Evolutionary conservation across 1,140 invertebrate genomes (phyloP), one percentile per base, ranked within the genome.

Genomic region (Bombus picipes): DNA sequence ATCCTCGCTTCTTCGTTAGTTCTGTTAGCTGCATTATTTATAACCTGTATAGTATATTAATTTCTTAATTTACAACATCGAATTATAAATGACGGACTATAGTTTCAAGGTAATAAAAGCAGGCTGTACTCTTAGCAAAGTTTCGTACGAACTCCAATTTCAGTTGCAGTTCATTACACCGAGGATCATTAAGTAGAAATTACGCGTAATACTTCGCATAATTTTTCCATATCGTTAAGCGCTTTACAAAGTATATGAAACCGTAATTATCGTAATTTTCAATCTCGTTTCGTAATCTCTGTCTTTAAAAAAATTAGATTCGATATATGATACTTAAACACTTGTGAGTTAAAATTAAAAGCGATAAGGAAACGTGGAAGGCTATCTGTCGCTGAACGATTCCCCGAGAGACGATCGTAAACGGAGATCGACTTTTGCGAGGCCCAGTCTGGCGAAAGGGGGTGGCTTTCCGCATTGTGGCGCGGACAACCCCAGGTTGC

Each of bases 401-500:
- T 22, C 13, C 18, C 15, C 1, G 9, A 5, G 43, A 66, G 39
- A n/a, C 28, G 41, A 25, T 32, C 71, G 81, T 4, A 18, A 18
- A 62, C 37, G 4, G 25, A 72, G 77, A 65, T 78, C 68, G 77
- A 81, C 78, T 74, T 53, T 37, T 37, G n/a, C 57, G 77, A 25
- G 6, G 8, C 22, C 5, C 34, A 15, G 75, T 34, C 25, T 41
- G 22, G 65, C 32, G 32, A 37, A 47, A 28, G 34, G 70, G 68
- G 70, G 57, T 32, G 78, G 53, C 12, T 66, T 66, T 81, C 28
- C 32, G 53, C 39, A 72, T 85, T 85, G 68, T 72, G 32, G 28
- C 53, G 75, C 39, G 65, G 43, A n/a, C 28, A 68, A 53, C 34
- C 73, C 83, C 39, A 37, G 53, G n/a, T 12, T 57, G 53, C 62